These are phyloP conservation scores for Chorisops tibialis DNA, from an alignment of 2,888 invertebrate species.

Conservation along the genomic window DNA sequence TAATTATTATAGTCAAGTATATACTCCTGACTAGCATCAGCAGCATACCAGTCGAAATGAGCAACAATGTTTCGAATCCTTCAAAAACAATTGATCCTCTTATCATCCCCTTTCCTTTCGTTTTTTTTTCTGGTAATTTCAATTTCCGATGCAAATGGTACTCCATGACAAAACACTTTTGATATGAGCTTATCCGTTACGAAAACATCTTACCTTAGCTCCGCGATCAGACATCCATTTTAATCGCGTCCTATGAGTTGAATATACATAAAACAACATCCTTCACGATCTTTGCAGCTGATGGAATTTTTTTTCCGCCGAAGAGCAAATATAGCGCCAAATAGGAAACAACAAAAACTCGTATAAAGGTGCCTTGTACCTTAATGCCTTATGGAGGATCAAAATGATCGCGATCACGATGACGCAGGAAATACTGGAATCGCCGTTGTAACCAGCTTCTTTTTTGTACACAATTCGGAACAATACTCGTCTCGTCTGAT, in stretches of 20 bases:
- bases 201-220: neutral
- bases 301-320: conserved; percentile 26
- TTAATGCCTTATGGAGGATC: conserved; percentile 17
- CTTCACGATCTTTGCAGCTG: conserved; percentile 24
- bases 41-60: neutral
- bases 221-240: neutral
- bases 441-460: conserved; percentile 19
- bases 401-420: conserved; percentile 10
- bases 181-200: conserved; percentile 1
- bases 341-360: conserved; percentile 13
- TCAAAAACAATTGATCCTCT: neutral
- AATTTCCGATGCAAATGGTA: neutral
- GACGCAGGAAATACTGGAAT: conserved; percentile 31
- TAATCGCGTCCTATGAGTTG: neutral
- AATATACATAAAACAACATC: conserved; percentile 1
- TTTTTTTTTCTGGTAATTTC: too few species aligned
- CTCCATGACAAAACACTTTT: conserved; percentile 6
- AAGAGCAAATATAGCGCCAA: conserved; percentile 28
- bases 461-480: conserved; percentile 10
- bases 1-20: too few species aligned
- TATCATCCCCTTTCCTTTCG: neutral
- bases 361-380: conserved; percentile 18
- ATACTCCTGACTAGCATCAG: too few species aligned
- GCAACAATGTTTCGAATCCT: neutral
- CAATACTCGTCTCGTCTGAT: conserved; percentile 27